Base-by-base conservation (phyloP, 2,888 invertebrate genomes). In the Oithona nana region DNA sequence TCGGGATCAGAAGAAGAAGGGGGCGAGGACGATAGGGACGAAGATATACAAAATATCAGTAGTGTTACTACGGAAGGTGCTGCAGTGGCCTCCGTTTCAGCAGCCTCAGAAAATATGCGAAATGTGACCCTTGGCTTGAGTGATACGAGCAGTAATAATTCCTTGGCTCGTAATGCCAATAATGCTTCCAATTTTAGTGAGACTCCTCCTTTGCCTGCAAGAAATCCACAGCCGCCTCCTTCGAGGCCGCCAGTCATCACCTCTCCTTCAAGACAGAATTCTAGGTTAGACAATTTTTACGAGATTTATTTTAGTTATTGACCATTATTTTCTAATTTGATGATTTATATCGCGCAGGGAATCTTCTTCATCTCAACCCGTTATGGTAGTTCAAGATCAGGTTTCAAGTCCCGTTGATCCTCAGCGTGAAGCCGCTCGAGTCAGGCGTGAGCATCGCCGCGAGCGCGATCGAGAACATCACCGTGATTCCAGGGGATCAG, bases 111-210 rank as follows among this genome's bases (percentile, higher is more conserved):
- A 2, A 57, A 20, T 28, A 31, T 24, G 20, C 51, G 61, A 24
- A 28, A 29, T 20, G 24, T 62, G 24, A 31, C 57, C 22, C 55
- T 62, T n/a, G 62, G 62, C 24, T 22, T 62, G 29, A 54, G 54
- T 24, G 62, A 62, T 28, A 56, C 62, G 16, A 62, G 62, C 28
- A 62, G 62, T 26, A 62, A 31, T 22, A 30, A 28, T 52, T 54
- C 51, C 29, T 39, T 39, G 39, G 39, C 39, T 16, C 39, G 39
- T 11, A 39, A 39, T 16, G 16, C 39, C 8, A 39, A 16, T 16
- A 39, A 6, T 11, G 16, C 6, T 16, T 16, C 6, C 39, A 16
- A 11, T 6, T 6, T 39, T 16, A 39, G 39, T 39, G 39, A 39
- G 16, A 39, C 39, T 6, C 39, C 39, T 39, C 39, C 39, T 6